Conservation (phyloP, 2,797 vertebrate genomes). For the Xiphophorus birchmanni region DNA sequence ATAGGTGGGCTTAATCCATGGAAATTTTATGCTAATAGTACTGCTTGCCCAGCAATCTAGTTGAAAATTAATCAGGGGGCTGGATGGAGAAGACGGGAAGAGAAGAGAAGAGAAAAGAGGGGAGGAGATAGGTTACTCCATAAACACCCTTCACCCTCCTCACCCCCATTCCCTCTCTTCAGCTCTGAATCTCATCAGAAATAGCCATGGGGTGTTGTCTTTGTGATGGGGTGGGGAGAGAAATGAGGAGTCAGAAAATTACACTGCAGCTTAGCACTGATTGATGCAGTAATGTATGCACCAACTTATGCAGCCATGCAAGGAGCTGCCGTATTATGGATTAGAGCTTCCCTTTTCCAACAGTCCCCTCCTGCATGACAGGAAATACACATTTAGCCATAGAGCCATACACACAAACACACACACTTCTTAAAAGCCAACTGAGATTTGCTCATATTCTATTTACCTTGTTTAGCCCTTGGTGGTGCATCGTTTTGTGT, state of each 20-base stretch:
- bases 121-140: constrained; percentile 53
- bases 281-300: constrained; percentile 82
- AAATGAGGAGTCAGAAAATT: constrained; percentile 84
- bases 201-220: constrained; percentile 86
- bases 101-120: constrained; percentile 27
- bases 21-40: constrained; percentile 87
- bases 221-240: constrained; percentile 81
- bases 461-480: constrained; percentile 50
- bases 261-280: constrained; percentile 84
- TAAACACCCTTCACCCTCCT: constrained; percentile 73
- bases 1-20: constrained; percentile 84
- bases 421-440: constrained; percentile 43
- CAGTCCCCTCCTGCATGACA: constrained; percentile 55
- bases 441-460: constrained; percentile 52
- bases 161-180: constrained; percentile 57
- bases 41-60: constrained; percentile 82
- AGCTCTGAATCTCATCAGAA: constrained; percentile 83
- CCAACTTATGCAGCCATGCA: constrained; percentile 81
- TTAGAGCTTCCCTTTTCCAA: constrained; percentile 64
- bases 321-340: constrained; percentile 70
- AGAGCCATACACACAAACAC: constrained; percentile 13
- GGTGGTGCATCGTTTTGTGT: constrained; percentile 39
- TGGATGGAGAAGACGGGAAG: constrained; percentile 56
- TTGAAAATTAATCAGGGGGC: constrained; percentile 85
- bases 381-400: constrained; percentile 29